Base-by-base conservation (phyloP, 2,797 vertebrate genomes). In the Cuculus canorus region DNA sequence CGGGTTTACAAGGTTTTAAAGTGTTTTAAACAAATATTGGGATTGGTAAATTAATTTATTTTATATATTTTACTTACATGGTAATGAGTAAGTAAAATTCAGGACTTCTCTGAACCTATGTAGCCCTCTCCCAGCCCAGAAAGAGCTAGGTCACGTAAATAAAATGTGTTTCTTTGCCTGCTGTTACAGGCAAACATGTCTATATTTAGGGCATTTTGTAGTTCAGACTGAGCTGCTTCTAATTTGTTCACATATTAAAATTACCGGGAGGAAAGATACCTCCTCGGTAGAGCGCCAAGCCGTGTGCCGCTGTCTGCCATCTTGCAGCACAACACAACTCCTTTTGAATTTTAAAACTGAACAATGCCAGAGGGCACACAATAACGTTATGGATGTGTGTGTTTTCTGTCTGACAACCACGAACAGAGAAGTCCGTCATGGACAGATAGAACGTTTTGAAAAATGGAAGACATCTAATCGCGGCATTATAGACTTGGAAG, bases 391-490 rank as follows among this genome's bases (percentile, higher is more conserved):
- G 80, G 71, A 59, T 72, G 47, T 33, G 35, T 57, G 32, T 28
- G 18, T 2, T 13, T 60, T 77, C 48, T 68, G 25, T 90, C 54
- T 94, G 87, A 70, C 92, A 93, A 56, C 53, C 88, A 70, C 24
- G 63, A 96, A 79, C 16, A 13, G 16, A 66, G 68, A 52, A 61
- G 61, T 12, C 47, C 94, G 48, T 59, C 84, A 33, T 2, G 45
- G 72, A 68, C 32, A 82, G 57, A 80, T 6, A 88, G 72, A 92
- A 70, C 13, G n/a, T 35, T 76, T 1, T 59, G 68, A 86, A 84
- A 90, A 91, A 88, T 7, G 48, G 63, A 82, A 91, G 82, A 64
- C 35, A 65, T 48, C 57, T 81, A 72, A 95, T 90, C 94, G 89
- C 53, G 77, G 23, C 3, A 5, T 45, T 87, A 70, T 15, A 80